A percentile compares a stretch with the other conserved stretches of the same genome.
Conservation (phyloP, 2,888 invertebrate genomes). For the Lochmaea capreae region DNA sequence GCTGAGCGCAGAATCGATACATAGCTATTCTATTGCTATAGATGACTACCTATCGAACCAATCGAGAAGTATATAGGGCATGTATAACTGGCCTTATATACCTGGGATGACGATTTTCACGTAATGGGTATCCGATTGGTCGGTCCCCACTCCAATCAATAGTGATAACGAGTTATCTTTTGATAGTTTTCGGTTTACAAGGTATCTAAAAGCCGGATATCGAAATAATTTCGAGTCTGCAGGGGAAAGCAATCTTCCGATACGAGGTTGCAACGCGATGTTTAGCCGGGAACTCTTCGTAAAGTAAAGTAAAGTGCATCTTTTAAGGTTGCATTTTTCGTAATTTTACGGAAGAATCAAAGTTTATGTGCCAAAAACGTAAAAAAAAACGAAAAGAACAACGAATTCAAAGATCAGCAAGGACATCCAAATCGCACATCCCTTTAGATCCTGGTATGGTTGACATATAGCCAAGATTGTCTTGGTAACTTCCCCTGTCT, state of each 20-base stretch:
- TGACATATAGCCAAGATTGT: too few relatives aligned
- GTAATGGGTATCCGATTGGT: constrained; percentile 43
- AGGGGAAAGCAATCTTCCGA: not conserved
- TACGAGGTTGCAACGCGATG: not conserved
- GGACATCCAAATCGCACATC: too few relatives aligned
- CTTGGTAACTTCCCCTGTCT: too few relatives aligned
- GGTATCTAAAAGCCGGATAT: not conserved
- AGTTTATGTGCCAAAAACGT: too few relatives aligned
- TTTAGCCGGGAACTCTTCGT: not conserved
- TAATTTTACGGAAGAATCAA: too few relatives aligned
- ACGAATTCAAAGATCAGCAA: too few relatives aligned
- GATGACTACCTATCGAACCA: constrained; percentile 67
- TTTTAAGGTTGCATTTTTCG: too few relatives aligned
- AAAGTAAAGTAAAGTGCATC: too few relatives aligned
- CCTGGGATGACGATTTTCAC: constrained; percentile 43
- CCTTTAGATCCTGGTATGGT: too few relatives aligned
- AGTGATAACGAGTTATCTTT: constrained; percentile 23
- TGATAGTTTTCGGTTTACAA: constrained; percentile 17
- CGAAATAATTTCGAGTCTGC: not conserved
- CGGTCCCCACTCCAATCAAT: constrained; percentile 33
- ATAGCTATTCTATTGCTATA: constrained; percentile 67
- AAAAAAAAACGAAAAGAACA: too few relatives aligned
- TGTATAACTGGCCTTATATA: constrained; percentile 45
- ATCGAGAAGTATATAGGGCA: constrained; percentile 58
- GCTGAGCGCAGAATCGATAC: constrained; percentile 73